Evolutionary conservation across 2,888 invertebrate species (phyloP), one percentile per base, ranked within the genome.

Genomic region (Trilocha varians): DNA sequence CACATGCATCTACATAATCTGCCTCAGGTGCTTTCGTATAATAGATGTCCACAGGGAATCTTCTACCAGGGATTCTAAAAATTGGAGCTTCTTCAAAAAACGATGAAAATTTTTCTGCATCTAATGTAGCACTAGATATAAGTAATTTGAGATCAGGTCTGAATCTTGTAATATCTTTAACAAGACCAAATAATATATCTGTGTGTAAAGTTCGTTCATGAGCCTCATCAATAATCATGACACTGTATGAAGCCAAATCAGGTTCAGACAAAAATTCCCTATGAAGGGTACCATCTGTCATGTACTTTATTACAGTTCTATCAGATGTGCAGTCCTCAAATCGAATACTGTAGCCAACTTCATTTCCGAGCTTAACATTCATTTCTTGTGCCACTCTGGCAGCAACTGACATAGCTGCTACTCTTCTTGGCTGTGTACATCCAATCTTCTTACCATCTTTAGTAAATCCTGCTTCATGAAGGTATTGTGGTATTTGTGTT

Each of bases 261-360:
- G 99, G 99, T 75, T 99, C 99, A 35, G 96, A 95, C 2, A 99
- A 88, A 74, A 99, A 99, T 82, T 99, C 99, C 62, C 99, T 87
- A 52, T 99, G 94, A 35, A 99, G 78, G 65, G 99, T 99, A 62
- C 99, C 99, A 79, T 99, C 99, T 18, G 99, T 99, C 99, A 99
- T 99, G 69, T 99, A 99, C 77, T 99, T 99, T 38, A 99, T 90
- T 14, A 96, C 88, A 5, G 99, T 99, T 53, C 98, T 88, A 72
- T 99, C 98, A 3, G 98, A 98, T 1, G 99, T 99, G 69, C 99
- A 99, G 71, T 99, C 99, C 85, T 99, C 99, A 87, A 99, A 99
- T 57, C 99, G 89, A 62, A 99, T 99, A 50, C 93, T 92, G 57
- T 93, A 93, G 3, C 93, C 93, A 38, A 95, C 95, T 86, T 95